phyloP scores from a whole-genome alignment of 2,888 invertebrate genomes.

The Pandemis corylana region DNA sequence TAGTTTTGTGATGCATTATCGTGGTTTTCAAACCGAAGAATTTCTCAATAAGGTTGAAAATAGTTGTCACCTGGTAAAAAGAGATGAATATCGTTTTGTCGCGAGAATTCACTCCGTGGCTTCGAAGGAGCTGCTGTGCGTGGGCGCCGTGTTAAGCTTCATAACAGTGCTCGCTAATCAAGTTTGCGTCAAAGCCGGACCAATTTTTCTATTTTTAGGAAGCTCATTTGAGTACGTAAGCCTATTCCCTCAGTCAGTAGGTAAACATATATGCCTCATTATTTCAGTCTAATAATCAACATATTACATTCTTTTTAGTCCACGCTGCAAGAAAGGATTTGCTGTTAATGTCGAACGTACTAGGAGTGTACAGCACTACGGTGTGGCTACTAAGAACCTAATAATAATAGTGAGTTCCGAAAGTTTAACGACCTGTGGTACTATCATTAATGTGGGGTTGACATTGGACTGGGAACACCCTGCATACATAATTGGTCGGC shows the following conservation, averaged over 20 bases:
- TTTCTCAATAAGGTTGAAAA: slow-evolving; percentile 50
- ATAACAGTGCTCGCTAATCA: slow-evolving; percentile 66
- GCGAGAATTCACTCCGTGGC: slow-evolving; percentile 69
- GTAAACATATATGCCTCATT: background rate
- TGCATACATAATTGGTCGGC: slow-evolving; percentile 66
- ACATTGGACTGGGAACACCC: slow-evolving; percentile 49
- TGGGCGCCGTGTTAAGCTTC: slow-evolving; percentile 69
- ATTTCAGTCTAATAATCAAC: background rate
- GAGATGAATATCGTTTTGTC: slow-evolving; percentile 63
- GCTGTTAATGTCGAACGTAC: slow-evolving; percentile 60
- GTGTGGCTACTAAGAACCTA: slow-evolving; percentile 61
- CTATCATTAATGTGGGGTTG: slow-evolving; percentile 56
- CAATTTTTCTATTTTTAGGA: slow-evolving; percentile 66
- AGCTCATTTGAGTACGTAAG: slow-evolving; percentile 61
- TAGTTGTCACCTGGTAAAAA: slow-evolving; percentile 65
- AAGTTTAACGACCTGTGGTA: slow-evolving; percentile 62
- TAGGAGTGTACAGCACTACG: slow-evolving; percentile 61
- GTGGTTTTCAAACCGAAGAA: slow-evolving; percentile 47
- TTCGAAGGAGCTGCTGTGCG: slow-evolving; percentile 66
- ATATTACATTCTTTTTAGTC: slow-evolving; percentile 55
- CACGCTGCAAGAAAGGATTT: slow-evolving; percentile 73
- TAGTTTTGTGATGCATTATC: slow-evolving; percentile 67
- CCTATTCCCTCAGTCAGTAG: background rate
- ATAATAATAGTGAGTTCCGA: slow-evolving; percentile 65
- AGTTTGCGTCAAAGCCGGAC: slow-evolving; percentile 67